Base-by-base conservation (phyloP, 2,888 invertebrate species). In the Chelonus formosanus region DNA sequence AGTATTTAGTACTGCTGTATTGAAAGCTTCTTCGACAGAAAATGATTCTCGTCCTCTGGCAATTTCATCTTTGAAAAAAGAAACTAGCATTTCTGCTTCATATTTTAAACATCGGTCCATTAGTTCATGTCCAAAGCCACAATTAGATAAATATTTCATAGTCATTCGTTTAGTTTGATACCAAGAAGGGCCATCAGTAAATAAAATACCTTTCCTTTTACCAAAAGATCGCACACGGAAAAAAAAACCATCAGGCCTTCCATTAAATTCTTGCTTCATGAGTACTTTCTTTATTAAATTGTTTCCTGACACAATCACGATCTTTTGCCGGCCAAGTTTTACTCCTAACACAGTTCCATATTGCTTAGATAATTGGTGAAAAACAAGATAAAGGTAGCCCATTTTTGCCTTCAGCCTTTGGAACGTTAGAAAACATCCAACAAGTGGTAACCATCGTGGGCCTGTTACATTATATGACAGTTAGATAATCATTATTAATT, bases 171-270 rank as follows among this genome's bases (percentile, higher is more conserved):
- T 87, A 70, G 90, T 90, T 67, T 89, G 87, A 57, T 86, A 86
- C 91, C 92, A 92, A 34, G 87, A 75, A 1, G 85, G 81, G 0
- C 92, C 92, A 66, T 92, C 92, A 3, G 88, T 86, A 73, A 91
- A 92, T 3, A 92, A 88, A 31, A 92, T 86, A 2, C 91, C 91
- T 71, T 88, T 84, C 80, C 89, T 85, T 79, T 89, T 88, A 10
- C 91, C 91, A 69, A 90, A 89, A 35, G 91, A 88, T 64, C 92
- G 86, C 66, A 91, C 80, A 70, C 88, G 86, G 73, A 90, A 88
- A 76, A 92, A 90, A 77, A 91, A 92, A 36, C 89, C 91, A 72
- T 90, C 88, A 0, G 92, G 92, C 66, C 92, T 86, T 0, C 90
- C 91, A 75, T 90, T 90, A 73, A 91, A 91, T 67, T 90, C 90